Conservation (phyloP, 2,113 vertebrate species). For the Scophthalmus maximus region DNA sequence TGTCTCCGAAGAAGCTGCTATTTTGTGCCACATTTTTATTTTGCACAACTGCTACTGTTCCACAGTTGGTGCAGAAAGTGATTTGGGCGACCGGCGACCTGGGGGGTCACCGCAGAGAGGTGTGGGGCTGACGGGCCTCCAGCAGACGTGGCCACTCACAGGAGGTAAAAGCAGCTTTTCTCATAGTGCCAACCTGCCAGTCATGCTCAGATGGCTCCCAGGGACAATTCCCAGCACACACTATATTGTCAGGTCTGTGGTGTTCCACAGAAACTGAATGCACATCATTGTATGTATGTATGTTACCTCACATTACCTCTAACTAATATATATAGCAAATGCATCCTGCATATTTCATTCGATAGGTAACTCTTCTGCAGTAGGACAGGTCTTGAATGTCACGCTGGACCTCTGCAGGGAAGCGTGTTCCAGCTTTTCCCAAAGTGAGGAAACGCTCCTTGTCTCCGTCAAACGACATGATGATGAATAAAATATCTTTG, state of each 20-base stretch:
- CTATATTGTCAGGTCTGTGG: background rate
- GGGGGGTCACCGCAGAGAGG: background rate
- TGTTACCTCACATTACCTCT: too few relatives aligned
- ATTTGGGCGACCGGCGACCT: slow-evolving; percentile 9
- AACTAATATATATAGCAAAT: too few relatives aligned
- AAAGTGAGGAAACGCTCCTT: too few relatives aligned
- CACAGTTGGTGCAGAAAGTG: slow-evolving; percentile 1
- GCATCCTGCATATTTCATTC: too few relatives aligned
- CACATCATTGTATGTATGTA: too few relatives aligned
- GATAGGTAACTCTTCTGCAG: background rate
- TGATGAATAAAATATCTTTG: too few relatives aligned
- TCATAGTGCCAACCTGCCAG: slow-evolving; percentile 1
- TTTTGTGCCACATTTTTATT: background rate
- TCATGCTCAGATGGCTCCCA: background rate
- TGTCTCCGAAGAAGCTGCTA: background rate
- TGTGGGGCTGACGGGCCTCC: background rate
- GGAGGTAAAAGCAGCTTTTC: slow-evolving; percentile 5
- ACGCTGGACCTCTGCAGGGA: too few relatives aligned
- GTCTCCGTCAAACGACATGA: too few relatives aligned
- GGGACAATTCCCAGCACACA: background rate
- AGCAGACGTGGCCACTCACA: background rate
- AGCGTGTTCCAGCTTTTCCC: too few relatives aligned
- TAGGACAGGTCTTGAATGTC: too few relatives aligned
- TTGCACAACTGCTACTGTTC: background rate
- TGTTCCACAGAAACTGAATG: background rate